Base-by-base conservation (phyloP, 2,888 invertebrate genomes). In the Drosophila macrothrix region DNA sequence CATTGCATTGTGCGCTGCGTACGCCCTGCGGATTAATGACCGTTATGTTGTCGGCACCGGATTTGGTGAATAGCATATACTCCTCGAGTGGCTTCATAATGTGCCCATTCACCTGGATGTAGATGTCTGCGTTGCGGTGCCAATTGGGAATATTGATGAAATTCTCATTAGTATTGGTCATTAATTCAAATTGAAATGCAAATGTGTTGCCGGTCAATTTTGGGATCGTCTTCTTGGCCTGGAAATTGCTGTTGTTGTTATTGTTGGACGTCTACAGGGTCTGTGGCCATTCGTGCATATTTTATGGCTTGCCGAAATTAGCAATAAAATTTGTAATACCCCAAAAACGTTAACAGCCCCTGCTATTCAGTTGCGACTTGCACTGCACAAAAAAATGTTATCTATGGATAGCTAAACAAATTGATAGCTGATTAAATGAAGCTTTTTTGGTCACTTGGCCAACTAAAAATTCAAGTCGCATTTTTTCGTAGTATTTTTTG, bases 1-100 rank as follows among this genome's bases (percentile, higher is more conserved):
- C 95, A 10, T 97, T 97, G 92, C 98, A 98, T 87, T 97, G 97
- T 0, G 97, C 97, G 90, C 97, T 97, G 69, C 97, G 94, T 0
- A 98, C 96, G 0, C 98, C 98, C 83, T 96, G 96, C 1, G 97
- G 96, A 91, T 97, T 97, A 16, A 97, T 96, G n/a, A 97, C 97
- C 68, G 97, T 96, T 29, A 98, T 97, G 80, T 96, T 96, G 91
- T 97, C 97, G 29, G 96, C 96, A 64, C 96, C 97, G 19, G 96
- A 96, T 84, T 97, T 96, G 5, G 97, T 97, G 92, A 97, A 97
- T n/a, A 97, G 93, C 97, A 98, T 97, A 93, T 98, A 98, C 90
- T 98, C 98, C 93, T 98, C 97, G 56, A 98, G 93, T 0, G 98
- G 98, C 89, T 97, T 97, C 96, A 98, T 97, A 67, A 94, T 94